phyloP scores from a whole-genome alignment of 1,140 invertebrate genomes.

The Monochamus saltuarius region DNA sequence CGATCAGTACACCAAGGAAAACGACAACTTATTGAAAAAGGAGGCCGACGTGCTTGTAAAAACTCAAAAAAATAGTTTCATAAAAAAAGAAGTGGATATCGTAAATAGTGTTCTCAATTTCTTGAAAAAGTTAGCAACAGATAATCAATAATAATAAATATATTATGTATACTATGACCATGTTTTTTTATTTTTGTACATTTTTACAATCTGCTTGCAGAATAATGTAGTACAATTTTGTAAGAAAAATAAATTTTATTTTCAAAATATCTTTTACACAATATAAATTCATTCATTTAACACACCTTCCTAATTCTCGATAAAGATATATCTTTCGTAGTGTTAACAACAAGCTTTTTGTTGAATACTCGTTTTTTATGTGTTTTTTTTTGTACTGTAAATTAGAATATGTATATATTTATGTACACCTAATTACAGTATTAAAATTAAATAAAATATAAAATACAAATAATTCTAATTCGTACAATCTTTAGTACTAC shows the following conservation, averaged over 20 bases:
- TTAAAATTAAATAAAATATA: no score
- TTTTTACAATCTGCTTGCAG: background rate
- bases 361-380: no score
- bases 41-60: slow-evolving; percentile 26
- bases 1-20: slow-evolving; percentile 24
- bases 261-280: background rate
- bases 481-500: no score
- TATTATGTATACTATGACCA: background rate
- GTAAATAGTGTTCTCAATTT: slow-evolving; percentile 21
- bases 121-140: slow-evolving; percentile 12
- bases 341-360: background rate
- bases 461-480: no score
- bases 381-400: no score
- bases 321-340: background rate
- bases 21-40: slow-evolving; percentile 29
- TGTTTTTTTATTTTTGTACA: slow-evolving; percentile 4
- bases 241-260: background rate
- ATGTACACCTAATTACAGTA: no score
- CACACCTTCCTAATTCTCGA: no score
- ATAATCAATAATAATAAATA: slow-evolving; percentile 2
- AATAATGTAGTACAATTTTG: background rate
- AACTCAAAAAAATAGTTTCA: slow-evolving; percentile 22
- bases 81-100: slow-evolving; percentile 26
- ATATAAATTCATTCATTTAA: background rate
- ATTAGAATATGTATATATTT: no score